Percentiles rank a stretch among this genome's conserved stretches.
Conservation (phyloP, 2,888 invertebrate genomes). For the Myathropa florea region DNA sequence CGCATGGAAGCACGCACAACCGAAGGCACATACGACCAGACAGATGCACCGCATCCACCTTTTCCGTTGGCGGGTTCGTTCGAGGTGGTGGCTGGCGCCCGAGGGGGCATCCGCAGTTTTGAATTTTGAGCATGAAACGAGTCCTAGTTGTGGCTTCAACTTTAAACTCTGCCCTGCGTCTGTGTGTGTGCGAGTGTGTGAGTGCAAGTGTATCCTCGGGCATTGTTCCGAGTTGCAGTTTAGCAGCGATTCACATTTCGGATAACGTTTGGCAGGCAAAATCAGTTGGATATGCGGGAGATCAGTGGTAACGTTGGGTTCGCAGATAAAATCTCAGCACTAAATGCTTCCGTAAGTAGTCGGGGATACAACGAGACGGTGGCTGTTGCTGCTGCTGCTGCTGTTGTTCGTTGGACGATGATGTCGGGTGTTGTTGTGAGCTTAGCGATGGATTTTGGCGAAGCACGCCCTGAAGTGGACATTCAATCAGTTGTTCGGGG, state of each 20-base stretch:
- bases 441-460: not conserved
- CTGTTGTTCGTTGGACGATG: too few species aligned
- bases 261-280: conserved; percentile 9
- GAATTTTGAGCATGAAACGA: conserved; percentile 15
- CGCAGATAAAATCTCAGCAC: not conserved
- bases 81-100: not conserved
- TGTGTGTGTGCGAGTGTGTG: not conserved
- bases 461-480: not conserved
- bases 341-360: not conserved
- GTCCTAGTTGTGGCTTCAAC: not conserved
- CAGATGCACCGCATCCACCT: not conserved
- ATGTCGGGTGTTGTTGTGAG: not conserved
- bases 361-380: not conserved
- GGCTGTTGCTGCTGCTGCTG: too few species aligned
- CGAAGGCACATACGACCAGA: not conserved
- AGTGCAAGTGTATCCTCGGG: not conserved
- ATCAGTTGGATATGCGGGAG: not conserved
- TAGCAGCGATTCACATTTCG: conserved; percentile 40
- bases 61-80: not conserved
- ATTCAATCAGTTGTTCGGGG: not conserved
- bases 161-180: not conserved
- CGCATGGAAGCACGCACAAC: not conserved
- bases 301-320: too few species aligned
- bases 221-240: conserved; percentile 44
- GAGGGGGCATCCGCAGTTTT: conserved; percentile 13